phyloP scores from a whole-genome alignment of 1,140 invertebrate species.

The Neodiprion pinetum region DNA sequence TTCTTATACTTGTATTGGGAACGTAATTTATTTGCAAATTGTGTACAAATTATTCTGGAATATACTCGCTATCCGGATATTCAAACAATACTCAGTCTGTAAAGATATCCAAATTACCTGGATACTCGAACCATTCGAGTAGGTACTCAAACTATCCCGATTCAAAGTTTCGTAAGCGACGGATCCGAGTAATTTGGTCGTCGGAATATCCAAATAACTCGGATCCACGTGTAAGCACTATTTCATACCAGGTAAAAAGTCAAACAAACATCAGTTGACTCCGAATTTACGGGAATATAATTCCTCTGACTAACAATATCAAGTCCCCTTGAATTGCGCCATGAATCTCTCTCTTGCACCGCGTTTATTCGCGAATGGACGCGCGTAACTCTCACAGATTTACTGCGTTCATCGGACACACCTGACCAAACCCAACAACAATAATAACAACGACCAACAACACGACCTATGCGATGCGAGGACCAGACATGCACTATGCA shows the following conservation, averaged over 20 bases:
- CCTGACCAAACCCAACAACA: slow-evolving; percentile 40
- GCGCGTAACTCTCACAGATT: slow-evolving; percentile 52
- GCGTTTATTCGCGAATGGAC: slow-evolving; percentile 45
- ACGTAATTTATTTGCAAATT: too few relatives aligned
- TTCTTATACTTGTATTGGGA: too few relatives aligned
- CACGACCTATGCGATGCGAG: background rate
- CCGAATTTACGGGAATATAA: slow-evolving; percentile 34
- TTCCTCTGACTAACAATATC: slow-evolving; percentile 51
- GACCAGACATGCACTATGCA: background rate
- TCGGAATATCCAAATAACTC: too few relatives aligned
- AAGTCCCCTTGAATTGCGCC: slow-evolving; percentile 51
- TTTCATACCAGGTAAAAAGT: background rate
- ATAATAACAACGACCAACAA: background rate
- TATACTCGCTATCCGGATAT: too few relatives aligned
- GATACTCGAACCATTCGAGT: too few relatives aligned
- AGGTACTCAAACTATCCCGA: too few relatives aligned
- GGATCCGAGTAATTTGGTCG: too few relatives aligned
- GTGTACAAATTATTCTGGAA: too few relatives aligned
- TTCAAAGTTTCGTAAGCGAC: too few relatives aligned
- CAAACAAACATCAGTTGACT: background rate
- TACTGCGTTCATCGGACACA: slow-evolving; percentile 49
- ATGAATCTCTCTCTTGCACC: slow-evolving; percentile 48
- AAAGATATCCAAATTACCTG: too few relatives aligned
- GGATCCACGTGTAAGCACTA: too few relatives aligned
- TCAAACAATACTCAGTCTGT: too few relatives aligned